phyloP scores from a whole-genome alignment of 2,888 invertebrate species.

The Lysandra bellargus region DNA sequence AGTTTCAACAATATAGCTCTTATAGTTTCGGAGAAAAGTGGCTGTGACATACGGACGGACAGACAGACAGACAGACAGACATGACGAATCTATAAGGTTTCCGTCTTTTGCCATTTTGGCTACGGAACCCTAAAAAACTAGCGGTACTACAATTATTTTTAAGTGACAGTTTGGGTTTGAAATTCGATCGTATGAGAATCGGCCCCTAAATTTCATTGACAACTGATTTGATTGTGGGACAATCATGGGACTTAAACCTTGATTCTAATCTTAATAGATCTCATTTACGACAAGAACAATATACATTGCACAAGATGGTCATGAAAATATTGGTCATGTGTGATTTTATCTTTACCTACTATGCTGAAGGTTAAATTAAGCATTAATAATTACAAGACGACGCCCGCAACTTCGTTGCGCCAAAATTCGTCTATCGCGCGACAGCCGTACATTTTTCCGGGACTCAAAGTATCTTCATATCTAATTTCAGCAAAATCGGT shows the following conservation, averaged over 20 bases:
- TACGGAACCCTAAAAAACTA: too few relatives aligned
- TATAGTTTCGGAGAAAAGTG: too few relatives aligned
- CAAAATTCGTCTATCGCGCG: too few relatives aligned
- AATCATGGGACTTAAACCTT: not conserved
- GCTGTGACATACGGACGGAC: too few relatives aligned
- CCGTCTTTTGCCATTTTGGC: too few relatives aligned
- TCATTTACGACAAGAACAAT: not conserved
- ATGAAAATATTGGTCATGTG: slow-evolving; percentile 13
- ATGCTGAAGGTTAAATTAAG: not conserved
- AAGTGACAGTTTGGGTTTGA: too few relatives aligned
- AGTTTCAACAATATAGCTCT: too few relatives aligned
- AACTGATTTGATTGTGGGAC: not conserved
- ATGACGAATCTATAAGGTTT: too few relatives aligned
- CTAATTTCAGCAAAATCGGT: not conserved
- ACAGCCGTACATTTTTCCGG: too few relatives aligned
- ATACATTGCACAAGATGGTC: not conserved
- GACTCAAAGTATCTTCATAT: not conserved
- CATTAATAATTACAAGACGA: not conserved
- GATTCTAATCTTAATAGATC: not conserved
- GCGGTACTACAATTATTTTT: too few relatives aligned
- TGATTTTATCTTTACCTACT: not conserved
- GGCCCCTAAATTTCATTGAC: not conserved
- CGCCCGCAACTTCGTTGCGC: too few relatives aligned
- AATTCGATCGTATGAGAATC: not conserved
- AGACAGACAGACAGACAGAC: too few relatives aligned